Evolutionary conservation across 2,888 invertebrate genomes (phyloP).

Genomic region (Rugalucina vietnamica): DNA sequence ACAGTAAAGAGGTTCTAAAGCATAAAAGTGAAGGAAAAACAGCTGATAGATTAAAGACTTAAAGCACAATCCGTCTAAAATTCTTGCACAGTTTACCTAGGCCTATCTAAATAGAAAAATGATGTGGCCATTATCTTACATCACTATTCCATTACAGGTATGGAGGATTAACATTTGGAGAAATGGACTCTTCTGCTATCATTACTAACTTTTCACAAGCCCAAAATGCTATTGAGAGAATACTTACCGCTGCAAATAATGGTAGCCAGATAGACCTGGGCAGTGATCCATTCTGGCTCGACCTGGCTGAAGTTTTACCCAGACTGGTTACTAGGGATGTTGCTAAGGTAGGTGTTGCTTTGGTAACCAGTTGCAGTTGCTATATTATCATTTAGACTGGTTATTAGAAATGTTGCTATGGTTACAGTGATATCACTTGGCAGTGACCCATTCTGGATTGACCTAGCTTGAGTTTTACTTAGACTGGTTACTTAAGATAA

Average conservation of each 20-base stretch:
- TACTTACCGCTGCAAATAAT: slow-evolving; percentile 74
- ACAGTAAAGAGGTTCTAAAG: too few relatives aligned
- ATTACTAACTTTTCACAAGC: slow-evolving; percentile 72
- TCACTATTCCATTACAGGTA: slow-evolving; percentile 76
- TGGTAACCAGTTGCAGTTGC: not conserved
- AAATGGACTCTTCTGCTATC: slow-evolving; percentile 68
- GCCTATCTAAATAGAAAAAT: too few relatives aligned
- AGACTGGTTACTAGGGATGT: slow-evolving; percentile 70
- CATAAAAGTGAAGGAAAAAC: too few relatives aligned
- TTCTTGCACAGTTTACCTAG: not conserved
- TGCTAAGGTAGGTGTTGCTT: slow-evolving; percentile 73
- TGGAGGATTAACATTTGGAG: slow-evolving; percentile 82
- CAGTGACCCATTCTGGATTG: too few relatives aligned
- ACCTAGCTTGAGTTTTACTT: too few relatives aligned
- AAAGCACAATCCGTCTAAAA: too few relatives aligned
- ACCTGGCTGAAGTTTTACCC: slow-evolving; percentile 71
- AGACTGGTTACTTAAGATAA: too few relatives aligned
- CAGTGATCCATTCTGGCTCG: slow-evolving; percentile 60
- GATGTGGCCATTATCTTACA: too few relatives aligned
- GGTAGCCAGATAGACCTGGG: slow-evolving; percentile 54
- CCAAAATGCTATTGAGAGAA: slow-evolving; percentile 63
- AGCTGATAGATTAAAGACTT: too few relatives aligned
- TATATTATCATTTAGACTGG: not conserved
- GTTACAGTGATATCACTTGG: not conserved
- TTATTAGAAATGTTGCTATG: not conserved